phyloP scores from a whole-genome alignment of 2,113 vertebrate genomes.

The Anthoscopus minutus region DNA sequence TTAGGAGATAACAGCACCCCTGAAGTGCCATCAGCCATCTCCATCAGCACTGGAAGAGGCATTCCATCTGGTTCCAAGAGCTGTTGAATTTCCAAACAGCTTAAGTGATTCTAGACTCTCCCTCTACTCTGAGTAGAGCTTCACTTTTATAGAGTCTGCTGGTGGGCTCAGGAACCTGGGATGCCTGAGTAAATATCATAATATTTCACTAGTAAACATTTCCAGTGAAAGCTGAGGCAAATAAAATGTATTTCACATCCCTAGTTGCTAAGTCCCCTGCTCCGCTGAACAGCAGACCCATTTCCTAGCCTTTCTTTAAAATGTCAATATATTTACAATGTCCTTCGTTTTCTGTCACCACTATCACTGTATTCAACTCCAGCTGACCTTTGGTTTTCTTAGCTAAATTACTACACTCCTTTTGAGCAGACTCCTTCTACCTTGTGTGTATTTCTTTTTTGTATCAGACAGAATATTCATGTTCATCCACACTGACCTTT shows the following conservation, averaged over 20 bases:
- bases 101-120: not conserved
- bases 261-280: not conserved
- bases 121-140: not conserved
- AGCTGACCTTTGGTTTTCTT: not conserved
- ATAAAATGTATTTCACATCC: not conserved
- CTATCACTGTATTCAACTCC: not conserved
- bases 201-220: not conserved
- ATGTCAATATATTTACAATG: not conserved
- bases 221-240: not conserved
- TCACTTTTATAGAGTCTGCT: not conserved
- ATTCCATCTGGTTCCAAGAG: not conserved
- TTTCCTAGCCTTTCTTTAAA: not conserved
- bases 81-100: not conserved
- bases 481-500: not conserved
- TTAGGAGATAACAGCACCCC: not conserved
- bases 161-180: not conserved
- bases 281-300: not conserved
- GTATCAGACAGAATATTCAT: not conserved
- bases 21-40: not conserved
- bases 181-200: not conserved
- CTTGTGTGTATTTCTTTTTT: not conserved
- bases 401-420: not conserved
- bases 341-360: not conserved
- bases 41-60: not conserved
- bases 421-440: not conserved